Evolutionary conservation across 2,888 invertebrate species (phyloP), one percentile per base, ranked within the genome.

Genomic region (Lasioglossum oenotherae): DNA sequence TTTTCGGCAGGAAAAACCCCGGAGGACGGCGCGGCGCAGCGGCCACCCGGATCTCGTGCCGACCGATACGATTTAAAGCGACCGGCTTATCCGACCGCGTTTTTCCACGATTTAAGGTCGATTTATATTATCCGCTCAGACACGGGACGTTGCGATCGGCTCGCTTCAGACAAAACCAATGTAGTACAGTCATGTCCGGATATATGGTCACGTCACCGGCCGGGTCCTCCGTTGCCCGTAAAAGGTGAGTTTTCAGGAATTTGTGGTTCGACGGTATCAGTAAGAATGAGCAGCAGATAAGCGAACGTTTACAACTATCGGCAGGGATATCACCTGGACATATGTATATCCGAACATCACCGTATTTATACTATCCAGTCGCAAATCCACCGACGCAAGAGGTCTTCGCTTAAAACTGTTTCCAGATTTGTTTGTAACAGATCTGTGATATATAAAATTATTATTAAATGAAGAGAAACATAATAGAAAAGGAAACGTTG

Each of bases 71-170:
- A 38, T 72, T 76, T 27, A 19, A 46, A 44, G 44, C 27, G 41
- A 60, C 46, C n/a, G 5, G 80, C 27, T 49, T 64, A 49, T 46
- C 14, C 57, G 4, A 0, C 19, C 31, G 14, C 27, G 53, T 64
- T 81, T 77, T 81, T 67, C 78, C 46, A 41, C 60, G 73, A 38
- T 74, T 31, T 35, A 53, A 53, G 53, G 53, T 10, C 53, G 53
- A 53, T 53, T 10, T n/a, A n/a, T 53, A 53, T 53, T 53, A 53
- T 53, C 53, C 53, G 23, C 23, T 53, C n/a, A 4, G 53, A 10
- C 23, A n/a, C 53, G 8, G 53, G 8, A 23, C 53, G 53, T 10
- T n/a, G 10, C 53, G 53, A 53, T 53, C 53, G 53, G 8, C 23
- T 10, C 53, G 53, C n/a, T 53, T n/a, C 53, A 4, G 53, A n/a